Conservation (phyloP, 2,888 invertebrate genomes). For the Chymomyza fuscimana region DNA sequence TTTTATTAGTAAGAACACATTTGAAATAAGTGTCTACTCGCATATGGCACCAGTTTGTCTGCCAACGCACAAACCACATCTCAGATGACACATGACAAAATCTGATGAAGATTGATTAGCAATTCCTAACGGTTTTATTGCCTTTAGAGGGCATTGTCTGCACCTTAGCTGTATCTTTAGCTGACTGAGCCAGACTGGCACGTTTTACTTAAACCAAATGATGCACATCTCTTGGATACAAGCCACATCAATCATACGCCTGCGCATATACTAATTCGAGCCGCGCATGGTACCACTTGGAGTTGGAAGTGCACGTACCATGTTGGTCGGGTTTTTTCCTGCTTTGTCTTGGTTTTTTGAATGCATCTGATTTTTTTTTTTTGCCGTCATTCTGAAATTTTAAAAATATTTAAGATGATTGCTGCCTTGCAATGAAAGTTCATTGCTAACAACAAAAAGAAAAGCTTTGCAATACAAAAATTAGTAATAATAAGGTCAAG, state of each 20-base stretch:
- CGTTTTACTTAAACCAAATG: constrained; percentile 39
- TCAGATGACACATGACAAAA: constrained; percentile 44
- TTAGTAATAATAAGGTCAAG: background rate
- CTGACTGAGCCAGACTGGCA: constrained; percentile 35
- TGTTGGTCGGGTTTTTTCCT: background rate
- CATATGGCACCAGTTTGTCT: constrained; percentile 70
- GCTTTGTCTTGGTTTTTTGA: constrained; percentile 23
- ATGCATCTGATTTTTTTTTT: constrained; percentile 19
- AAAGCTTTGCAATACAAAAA: background rate
- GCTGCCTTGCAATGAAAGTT: background rate
- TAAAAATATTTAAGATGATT: background rate
- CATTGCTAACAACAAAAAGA: constrained; percentile 9
- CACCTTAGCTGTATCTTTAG: constrained; percentile 31
- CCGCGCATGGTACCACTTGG: constrained; percentile 34
- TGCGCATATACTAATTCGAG: constrained; percentile 41
- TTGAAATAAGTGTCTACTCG: background rate
- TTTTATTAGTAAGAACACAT: constrained; percentile 6
- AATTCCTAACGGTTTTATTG: constrained; percentile 57
- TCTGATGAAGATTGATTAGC: constrained; percentile 58
- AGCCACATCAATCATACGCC: constrained; percentile 63
- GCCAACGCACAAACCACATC: constrained; percentile 57
- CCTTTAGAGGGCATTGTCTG: background rate
- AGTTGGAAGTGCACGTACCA: background rate
- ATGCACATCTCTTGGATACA: constrained; percentile 46
- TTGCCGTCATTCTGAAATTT: background rate